phyloP scores from a whole-genome alignment of 2,888 invertebrate genomes.

The Bombylius discolor region DNA sequence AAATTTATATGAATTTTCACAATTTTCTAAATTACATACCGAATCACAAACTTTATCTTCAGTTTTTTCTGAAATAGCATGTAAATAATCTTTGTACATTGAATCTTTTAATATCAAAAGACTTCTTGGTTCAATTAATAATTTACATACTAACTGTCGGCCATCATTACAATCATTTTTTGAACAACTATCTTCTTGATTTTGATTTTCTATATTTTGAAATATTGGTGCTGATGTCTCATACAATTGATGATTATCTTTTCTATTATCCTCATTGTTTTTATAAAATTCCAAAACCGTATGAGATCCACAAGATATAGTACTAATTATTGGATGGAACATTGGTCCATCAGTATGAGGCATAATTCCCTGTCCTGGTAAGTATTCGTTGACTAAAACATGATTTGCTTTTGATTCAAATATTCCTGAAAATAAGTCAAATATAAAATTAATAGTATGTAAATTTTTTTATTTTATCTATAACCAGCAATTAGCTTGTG shows the following conservation, averaged over 20 bases:
- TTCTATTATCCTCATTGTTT: slow-evolving; percentile 28
- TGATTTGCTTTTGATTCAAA: slow-evolving; percentile 74
- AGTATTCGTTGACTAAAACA: slow-evolving; percentile 88
- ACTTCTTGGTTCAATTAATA: slow-evolving; percentile 79
- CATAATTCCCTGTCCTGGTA: slow-evolving; percentile 90
- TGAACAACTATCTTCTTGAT: too few species aligned
- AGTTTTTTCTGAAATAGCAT: slow-evolving; percentile 64
- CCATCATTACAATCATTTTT: neutral
- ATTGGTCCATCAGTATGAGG: slow-evolving; percentile 93
- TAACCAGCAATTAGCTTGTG: too few species aligned
- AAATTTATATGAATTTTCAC: slow-evolving; percentile 41
- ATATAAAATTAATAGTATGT: neutral
- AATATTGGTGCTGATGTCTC: neutral
- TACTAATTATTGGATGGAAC: slow-evolving; percentile 84
- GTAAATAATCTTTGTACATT: slow-evolving; percentile 72
- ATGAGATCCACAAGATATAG: slow-evolving; percentile 83
- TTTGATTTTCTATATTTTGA: neutral
- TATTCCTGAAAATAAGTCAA: slow-evolving; percentile 18
- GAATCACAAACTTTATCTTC: slow-evolving; percentile 49
- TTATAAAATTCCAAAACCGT: slow-evolving; percentile 75
- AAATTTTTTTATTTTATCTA: neutral
- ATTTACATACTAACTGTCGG: slow-evolving; percentile 45
- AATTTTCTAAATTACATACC: slow-evolving; percentile 51
- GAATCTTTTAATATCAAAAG: slow-evolving; percentile 70
- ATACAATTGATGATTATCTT: slow-evolving; percentile 12